Conservation (phyloP, 2,113 vertebrate genomes). For the Ancistrus triradiatus region DNA sequence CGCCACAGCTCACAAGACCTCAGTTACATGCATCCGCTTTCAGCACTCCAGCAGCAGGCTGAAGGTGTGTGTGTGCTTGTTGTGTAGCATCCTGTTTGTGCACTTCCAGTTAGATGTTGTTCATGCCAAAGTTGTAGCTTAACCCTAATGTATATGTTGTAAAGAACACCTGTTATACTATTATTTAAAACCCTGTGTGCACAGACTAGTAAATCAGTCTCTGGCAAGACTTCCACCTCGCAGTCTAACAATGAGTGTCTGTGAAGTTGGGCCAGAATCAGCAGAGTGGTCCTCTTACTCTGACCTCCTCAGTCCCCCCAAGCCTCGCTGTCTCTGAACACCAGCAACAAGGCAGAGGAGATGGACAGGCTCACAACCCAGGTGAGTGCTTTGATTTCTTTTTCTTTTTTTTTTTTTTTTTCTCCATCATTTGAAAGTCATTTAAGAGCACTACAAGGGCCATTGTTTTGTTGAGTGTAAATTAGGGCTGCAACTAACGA, state of each 20-base stretch:
- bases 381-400: conserved; percentile 51
- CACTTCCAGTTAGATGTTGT: neutral
- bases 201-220: conserved; percentile 73
- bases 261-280: conserved; percentile 55
- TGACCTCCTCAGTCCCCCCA: conserved; percentile 31
- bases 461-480: too few species aligned
- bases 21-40: conserved; percentile 88
- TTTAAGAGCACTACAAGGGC: too few species aligned
- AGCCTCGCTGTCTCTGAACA: conserved; percentile 32
- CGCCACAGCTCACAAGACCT: conserved; percentile 85
- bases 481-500: too few species aligned
- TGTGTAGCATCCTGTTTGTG: too few species aligned
- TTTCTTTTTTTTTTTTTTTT: too few species aligned
- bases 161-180: too few species aligned
- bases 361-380: conserved; percentile 57
- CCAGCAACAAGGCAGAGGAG: conserved; percentile 53
- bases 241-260: conserved; percentile 63
- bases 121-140: too few species aligned
- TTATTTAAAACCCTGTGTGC: neutral
- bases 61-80: conserved; percentile 70
- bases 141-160: too few species aligned
- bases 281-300: conserved; percentile 49
- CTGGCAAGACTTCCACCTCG: conserved; percentile 66
- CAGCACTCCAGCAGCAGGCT: conserved; percentile 70
- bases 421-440: too few species aligned